Percentiles rank a stretch among this genome's conserved stretches.
Evolutionary conservation across 2,888 invertebrate genomes (phyloP).

Genomic region (Seladonia tumulorum): DNA sequence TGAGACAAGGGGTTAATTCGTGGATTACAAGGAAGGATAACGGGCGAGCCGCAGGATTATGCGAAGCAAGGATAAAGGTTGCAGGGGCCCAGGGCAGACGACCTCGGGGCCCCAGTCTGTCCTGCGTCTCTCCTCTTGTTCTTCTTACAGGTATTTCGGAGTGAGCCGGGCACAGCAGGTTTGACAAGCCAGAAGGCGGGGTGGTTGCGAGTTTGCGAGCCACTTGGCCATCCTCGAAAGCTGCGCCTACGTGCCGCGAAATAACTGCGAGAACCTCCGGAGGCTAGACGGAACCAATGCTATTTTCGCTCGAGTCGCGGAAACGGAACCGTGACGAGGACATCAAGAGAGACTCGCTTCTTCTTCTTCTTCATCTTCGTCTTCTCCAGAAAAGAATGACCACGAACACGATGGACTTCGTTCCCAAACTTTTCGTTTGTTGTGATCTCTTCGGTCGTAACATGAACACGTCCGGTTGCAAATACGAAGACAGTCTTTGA

Average conservation of each 20-base stretch:
- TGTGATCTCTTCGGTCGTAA: background rate
- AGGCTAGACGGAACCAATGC: background rate
- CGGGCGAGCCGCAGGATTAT: background rate
- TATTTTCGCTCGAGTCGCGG: conserved; percentile 24
- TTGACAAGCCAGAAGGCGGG: conserved; percentile 65
- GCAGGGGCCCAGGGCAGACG: conserved; percentile 44
- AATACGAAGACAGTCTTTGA: no score
- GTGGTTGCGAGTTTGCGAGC: conserved; percentile 48
- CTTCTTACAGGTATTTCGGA: conserved; percentile 66
- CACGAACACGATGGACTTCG: background rate
- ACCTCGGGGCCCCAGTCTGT: conserved; percentile 49
- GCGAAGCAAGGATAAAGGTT: conserved; percentile 1
- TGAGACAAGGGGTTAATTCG: background rate
- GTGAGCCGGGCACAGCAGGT: conserved; percentile 66
- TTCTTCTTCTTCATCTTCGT: background rate
- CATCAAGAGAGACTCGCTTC: background rate
- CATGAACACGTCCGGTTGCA: no score
- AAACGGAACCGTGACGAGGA: background rate
- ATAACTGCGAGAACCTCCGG: conserved; percentile 29
- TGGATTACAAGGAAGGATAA: conserved; percentile 1
- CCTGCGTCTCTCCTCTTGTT: conserved; percentile 56
- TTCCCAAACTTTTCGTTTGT: background rate
- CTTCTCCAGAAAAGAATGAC: background rate
- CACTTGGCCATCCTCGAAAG: conserved; percentile 44
- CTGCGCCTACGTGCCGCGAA: conserved; percentile 13